Base-by-base conservation (phyloP, 1,140 invertebrate species). In the Helicoverpa zea region DNA sequence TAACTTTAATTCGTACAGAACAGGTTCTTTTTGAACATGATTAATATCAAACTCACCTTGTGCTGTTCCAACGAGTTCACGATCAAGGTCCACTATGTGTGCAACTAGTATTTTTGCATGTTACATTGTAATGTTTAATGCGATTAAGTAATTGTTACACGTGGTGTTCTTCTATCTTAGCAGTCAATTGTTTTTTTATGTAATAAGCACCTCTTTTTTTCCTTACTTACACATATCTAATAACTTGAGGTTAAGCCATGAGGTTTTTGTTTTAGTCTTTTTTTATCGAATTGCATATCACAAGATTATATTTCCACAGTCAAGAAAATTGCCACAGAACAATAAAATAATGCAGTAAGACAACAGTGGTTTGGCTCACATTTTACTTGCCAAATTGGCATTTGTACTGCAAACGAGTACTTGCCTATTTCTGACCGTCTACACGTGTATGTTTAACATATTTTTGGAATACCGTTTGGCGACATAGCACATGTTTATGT, bases 321-420 rank as follows among this genome's bases (percentile, higher is more conserved):
- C 35, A 35, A 35, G 1, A 35, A 35, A 35, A 35, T 35, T 35
- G 35, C 7, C 1, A 35, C 35, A 56, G 16, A 56, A 16, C 5
- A 23, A 7, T 18, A 2, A 58, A 58, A 58, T 23, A 3, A 9
- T 5, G 3, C 5, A 23, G 9, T 18, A 58, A 51, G 10, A 16
- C 16, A 18, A 4, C 7, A 18, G 3, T 58, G 16, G 35, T 47
- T 49, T 75, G 16, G 35, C 56, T 68, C 47, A 68, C 43, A 51
- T 23, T 68, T 68, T 68, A 16, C 35, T 61, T 75, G 72, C 72
- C 72, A 75, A 75, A 75, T 75, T 59, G 56, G 29, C 54, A 58
- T 59, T 59, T 54, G 23, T 35, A 73, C 43, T 73, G 56, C 56
- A 49, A 59, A 14, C 30, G 56, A 61, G 16, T 59, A 59, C 30